A percentile compares a stretch with the other conserved stretches of the same genome.
Conservation (phyloP, 1,140 invertebrate genomes). For the Sinella curviseta region DNA sequence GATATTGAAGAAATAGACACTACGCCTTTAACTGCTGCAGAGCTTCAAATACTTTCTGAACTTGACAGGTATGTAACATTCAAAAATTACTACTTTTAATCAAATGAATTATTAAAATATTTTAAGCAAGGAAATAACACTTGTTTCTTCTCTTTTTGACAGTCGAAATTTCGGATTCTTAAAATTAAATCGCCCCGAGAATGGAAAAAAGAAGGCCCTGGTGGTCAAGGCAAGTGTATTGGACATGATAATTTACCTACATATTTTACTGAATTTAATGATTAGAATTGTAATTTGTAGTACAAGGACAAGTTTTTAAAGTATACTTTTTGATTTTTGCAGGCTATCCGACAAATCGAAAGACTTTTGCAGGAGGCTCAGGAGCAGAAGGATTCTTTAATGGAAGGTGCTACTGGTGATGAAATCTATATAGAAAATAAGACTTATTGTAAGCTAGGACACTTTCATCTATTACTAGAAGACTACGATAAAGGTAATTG, state of each 20-base stretch:
- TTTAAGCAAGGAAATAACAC: constrained; percentile 18
- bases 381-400: constrained; percentile 9
- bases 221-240: constrained; percentile 67
- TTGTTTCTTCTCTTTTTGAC: constrained; percentile 54
- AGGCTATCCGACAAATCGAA: not conserved
- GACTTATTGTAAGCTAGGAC: constrained; percentile 89
- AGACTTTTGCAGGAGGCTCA: not conserved
- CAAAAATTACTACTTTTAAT: not conserved
- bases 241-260: too few relatives aligned
- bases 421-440: constrained; percentile 81
- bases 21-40: constrained; percentile 63
- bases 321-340: not conserved
- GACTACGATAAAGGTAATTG: constrained; percentile 88
- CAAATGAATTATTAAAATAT: not conserved
- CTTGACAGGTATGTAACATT: constrained; percentile 71
- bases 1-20: not conserved
- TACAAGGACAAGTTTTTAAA: not conserved
- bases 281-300: not conserved
- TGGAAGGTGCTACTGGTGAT: not conserved
- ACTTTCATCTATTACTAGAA: constrained; percentile 86
- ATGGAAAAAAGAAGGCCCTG: constrained; percentile 72
- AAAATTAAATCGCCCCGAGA: constrained; percentile 72
- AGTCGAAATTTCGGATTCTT: constrained; percentile 85
- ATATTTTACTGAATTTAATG: too few relatives aligned
- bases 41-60: constrained; percentile 78